A percentile compares a stretch with the other conserved stretches of the same genome.
Conservation (phyloP, 1,140 invertebrate species). For the Pararge aegeria region DNA sequence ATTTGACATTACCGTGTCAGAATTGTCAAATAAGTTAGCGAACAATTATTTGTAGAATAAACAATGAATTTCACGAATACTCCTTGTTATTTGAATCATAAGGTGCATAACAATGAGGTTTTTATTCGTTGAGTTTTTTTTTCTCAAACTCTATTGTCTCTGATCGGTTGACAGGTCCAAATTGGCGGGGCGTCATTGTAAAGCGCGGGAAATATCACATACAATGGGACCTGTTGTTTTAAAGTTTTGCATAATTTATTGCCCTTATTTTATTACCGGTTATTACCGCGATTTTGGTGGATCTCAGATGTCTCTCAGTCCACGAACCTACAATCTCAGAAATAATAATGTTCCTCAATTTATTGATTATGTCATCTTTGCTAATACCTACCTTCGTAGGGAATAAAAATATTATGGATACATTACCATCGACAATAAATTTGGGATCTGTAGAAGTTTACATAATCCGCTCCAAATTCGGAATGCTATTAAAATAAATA, state of each 20-base stretch:
- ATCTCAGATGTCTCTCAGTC: too few species aligned
- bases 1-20: conserved; percentile 3
- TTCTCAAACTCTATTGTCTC: neutral
- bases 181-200: conserved; percentile 20
- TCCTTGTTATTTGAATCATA: neutral
- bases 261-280: neutral
- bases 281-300: too few species aligned
- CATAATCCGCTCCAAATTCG: conserved; percentile 5
- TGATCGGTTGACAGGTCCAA: conserved; percentile 13
- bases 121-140: neutral
- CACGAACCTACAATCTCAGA: too few species aligned
- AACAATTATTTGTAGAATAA: conserved; percentile 4
- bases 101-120: conserved; percentile 4
- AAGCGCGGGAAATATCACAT: conserved; percentile 18
- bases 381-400: too few species aligned
- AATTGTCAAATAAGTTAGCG: neutral
- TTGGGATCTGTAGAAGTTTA: neutral
- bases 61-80: neutral
- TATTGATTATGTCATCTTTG: too few species aligned
- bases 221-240: conserved; percentile 18
- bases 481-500: conserved; percentile 3
- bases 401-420: too few species aligned
- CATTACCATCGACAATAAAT: too few species aligned
- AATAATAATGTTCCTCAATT: too few species aligned
- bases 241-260: conserved; percentile 5